Evolutionary conservation across 1,140 invertebrate genomes (phyloP), one percentile per base, ranked within the genome.

Genomic region (Drosophila punjabiensis): DNA sequence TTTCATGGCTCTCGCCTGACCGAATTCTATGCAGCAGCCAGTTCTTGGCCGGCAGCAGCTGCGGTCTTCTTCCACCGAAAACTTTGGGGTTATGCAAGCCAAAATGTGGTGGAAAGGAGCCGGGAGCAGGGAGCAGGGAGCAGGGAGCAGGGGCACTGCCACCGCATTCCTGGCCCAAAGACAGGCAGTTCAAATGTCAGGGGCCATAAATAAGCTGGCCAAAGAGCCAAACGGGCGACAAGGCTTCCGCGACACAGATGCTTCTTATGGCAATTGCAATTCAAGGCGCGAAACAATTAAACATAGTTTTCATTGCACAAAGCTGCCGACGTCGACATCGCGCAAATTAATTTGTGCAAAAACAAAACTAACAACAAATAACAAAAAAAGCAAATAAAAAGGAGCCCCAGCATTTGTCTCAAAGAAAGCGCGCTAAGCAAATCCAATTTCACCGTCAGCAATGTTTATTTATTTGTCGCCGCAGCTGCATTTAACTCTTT

Each of bases 271-370:
- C 69, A 39, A 56, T 47, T 80, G 82, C 82, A 85, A 87, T 83
- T 78, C 68, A 89, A 90, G 86, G 86, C 86, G 86, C 86, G 76
- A 89, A 90, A 91, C 86, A 90, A 90, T 90, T 90, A 91, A 91
- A 90, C 86, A 90, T 90, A 91, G 86, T 91, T 91, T 90, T 91
- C 87, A 90, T 91, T 90, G 87, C 86, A 90, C 86, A 90, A 91
- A 90, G 82, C 69, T 56, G 86, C 82, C 82, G 87, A 24, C 24
- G 24, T 24, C 24, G 24, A 90, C 86, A 86, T 68, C 6, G 86
- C 67, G 86, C 87, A 91, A 90, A 90, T 90, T 91, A 90, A 90
- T 90, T 90, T 82, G 68, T 48, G 71, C 37, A 62, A 20, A 75
- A 69, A 69, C 55, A 82, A 53, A 69, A 60, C 24, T 24, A 48